Conservation (phyloP, 2,797 vertebrate species). For the Mormyrops boulengeri region DNA sequence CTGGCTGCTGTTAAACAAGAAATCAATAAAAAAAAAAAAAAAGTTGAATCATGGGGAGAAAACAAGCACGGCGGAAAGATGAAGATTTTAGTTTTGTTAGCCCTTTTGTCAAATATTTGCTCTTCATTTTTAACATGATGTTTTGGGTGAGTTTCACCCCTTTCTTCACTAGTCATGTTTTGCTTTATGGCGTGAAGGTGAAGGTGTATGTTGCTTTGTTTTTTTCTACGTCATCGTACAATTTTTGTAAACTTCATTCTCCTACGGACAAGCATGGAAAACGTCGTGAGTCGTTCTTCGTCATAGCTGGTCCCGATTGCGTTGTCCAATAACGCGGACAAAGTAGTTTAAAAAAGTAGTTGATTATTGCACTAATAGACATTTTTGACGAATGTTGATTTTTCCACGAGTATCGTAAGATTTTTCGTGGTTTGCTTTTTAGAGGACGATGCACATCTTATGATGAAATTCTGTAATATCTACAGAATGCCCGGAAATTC, state of each 20-base stretch:
- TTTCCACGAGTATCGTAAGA: neutral
- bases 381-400: neutral
- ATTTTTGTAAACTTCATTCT: neutral
- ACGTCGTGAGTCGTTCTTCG: neutral
- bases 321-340: neutral
- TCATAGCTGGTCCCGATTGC: neutral
- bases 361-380: neutral
- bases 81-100: slow-evolving; percentile 73
- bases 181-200: neutral
- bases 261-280: neutral
- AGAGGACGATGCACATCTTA: neutral
- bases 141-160: slow-evolving; percentile 77
- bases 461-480: neutral
- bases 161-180: neutral
- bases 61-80: slow-evolving; percentile 35
- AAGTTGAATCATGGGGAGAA: slow-evolving; percentile 49
- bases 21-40: neutral
- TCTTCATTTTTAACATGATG: slow-evolving; percentile 80
- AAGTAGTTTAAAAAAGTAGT: neutral
- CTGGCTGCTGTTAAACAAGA: neutral
- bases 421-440: neutral
- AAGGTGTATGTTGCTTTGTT: neutral
- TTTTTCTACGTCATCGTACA: neutral
- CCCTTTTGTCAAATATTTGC: slow-evolving; percentile 77
- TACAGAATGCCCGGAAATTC: slow-evolving; percentile 17